A percentile compares a stretch with the other conserved stretches of the same genome.
phyloP scores from a whole-genome alignment of 2,888 invertebrate species.

The Atethmia centrago region DNA sequence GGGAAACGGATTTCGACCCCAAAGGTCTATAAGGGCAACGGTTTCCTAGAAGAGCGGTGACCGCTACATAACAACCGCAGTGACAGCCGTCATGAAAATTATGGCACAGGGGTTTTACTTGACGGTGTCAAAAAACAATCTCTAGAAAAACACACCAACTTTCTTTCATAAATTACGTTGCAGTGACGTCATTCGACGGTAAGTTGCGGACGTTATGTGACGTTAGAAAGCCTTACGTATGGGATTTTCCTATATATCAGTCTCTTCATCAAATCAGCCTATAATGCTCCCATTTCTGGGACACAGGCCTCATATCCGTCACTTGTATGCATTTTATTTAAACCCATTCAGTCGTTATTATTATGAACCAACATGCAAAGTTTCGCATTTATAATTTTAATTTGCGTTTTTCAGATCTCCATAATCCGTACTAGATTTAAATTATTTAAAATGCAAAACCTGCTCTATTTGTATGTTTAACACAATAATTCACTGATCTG shows the following conservation, averaged over 20 bases:
- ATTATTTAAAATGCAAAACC: neutral
- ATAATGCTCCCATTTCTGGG: too few species aligned
- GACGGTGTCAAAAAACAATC: neutral
- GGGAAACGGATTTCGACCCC: too few species aligned
- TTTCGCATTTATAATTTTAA: neutral
- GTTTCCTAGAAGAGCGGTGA: neutral
- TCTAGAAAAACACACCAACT: neutral
- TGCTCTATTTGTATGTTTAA: neutral
- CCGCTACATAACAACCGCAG: too few species aligned
- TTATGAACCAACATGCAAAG: neutral
- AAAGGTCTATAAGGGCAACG: too few species aligned
- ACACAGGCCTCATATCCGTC: too few species aligned
- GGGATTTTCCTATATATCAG: neutral
- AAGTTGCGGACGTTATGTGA: neutral
- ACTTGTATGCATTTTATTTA: neutral
- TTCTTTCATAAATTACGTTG: neutral
- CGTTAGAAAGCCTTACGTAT: neutral
- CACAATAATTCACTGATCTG: neutral
- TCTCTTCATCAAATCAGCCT: too few species aligned
- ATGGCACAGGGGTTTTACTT: neutral
- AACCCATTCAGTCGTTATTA: neutral
- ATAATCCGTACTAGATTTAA: neutral
- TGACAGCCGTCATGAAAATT: neutral
- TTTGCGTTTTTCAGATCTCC: neutral
- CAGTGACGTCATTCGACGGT: neutral